Base-by-base conservation (phyloP, 2,888 invertebrate species). In the Trissolcus brochymenae region DNA sequence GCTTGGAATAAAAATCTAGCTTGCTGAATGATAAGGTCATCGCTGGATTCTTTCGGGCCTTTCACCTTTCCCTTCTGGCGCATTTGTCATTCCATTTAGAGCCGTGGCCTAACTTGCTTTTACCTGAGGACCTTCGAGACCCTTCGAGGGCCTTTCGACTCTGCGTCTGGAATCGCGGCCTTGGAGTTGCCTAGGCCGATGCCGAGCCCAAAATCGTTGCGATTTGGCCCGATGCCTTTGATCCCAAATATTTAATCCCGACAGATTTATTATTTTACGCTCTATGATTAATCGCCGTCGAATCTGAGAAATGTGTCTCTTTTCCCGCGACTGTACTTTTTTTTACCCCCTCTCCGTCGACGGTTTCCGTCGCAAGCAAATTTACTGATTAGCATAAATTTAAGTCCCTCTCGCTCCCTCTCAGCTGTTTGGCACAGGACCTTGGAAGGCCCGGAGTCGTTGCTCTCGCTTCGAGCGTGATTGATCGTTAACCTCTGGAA, bases 61-160 rank as follows among this genome's bases (percentile, higher is more conserved):
- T 79, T 79, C 79, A 79, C 79, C 79, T 79, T 78, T 79, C 76
- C 78, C 76, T 79, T 66, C 62, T 64, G 64, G 66, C 77, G 82
- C 85, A 86, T 88, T 88, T 87, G 86, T 88, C 87, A 88, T 87
- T 87, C 84, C 85, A 83, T 82, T 87, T 82, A 83, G 83, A 68
- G 74, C 74, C 78, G 80, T 81, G 77, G 84, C 70, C 82, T 83
- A 83, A 86, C 85, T 85, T 87, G 84, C 84, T 85, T 86, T 85
- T 86, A 85, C 85, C 86, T 82, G 85, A 80, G 81, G 80, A 62
- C 66, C 80, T 78, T 79, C 80, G 70, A 67, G 65, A 64, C 78
- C 77, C 77, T 66, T 60, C 73, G 73, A 67, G 78, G 75, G 62
- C 76, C 75, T 72, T 78, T 78, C 67, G 50, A 65, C 75, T 46